Evolutionary conservation across 2,888 invertebrate species (phyloP).

Genomic region (Ectemnius continuus): DNA sequence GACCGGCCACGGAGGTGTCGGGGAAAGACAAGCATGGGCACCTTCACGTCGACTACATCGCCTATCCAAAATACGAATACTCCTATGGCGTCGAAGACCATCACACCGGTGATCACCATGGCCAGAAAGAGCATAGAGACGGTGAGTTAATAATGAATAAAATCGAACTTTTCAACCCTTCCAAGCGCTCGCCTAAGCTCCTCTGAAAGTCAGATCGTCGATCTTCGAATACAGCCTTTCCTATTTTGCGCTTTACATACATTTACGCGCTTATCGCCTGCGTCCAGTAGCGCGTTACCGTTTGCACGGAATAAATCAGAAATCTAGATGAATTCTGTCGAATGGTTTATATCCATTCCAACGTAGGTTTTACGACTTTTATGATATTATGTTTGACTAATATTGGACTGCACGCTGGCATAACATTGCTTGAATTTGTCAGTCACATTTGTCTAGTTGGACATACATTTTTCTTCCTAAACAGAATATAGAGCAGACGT

Average conservation of each 20-base stretch:
- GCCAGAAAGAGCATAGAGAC: slow-evolving; percentile 77
- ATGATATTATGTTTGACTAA: too few species aligned
- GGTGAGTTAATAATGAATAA: slow-evolving; percentile 64
- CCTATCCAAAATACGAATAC: slow-evolving; percentile 73
- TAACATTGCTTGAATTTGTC: too few species aligned
- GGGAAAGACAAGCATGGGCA: slow-evolving; percentile 72
- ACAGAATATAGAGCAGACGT: too few species aligned
- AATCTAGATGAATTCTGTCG: slow-evolving; percentile 34
- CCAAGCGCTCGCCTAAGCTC: neutral
- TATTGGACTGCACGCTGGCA: too few species aligned
- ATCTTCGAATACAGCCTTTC: neutral
- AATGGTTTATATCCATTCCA: slow-evolving; percentile 5
- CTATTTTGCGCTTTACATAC: slow-evolving; percentile 31
- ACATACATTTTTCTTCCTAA: too few species aligned
- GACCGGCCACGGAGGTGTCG: slow-evolving; percentile 67
- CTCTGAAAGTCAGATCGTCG: slow-evolving; percentile 9
- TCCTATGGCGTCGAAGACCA: slow-evolving; percentile 74
- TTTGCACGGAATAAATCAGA: slow-evolving; percentile 32
- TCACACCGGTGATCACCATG: slow-evolving; percentile 76
- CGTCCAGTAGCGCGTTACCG: neutral
- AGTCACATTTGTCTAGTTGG: too few species aligned
- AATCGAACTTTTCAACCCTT: neutral
- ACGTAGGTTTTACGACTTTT: too few species aligned
- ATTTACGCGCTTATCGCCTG: slow-evolving; percentile 18
- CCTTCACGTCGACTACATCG: slow-evolving; percentile 73